phyloP scores from a whole-genome alignment of 2,888 invertebrate species.

The Eubasilissa splendida region DNA sequence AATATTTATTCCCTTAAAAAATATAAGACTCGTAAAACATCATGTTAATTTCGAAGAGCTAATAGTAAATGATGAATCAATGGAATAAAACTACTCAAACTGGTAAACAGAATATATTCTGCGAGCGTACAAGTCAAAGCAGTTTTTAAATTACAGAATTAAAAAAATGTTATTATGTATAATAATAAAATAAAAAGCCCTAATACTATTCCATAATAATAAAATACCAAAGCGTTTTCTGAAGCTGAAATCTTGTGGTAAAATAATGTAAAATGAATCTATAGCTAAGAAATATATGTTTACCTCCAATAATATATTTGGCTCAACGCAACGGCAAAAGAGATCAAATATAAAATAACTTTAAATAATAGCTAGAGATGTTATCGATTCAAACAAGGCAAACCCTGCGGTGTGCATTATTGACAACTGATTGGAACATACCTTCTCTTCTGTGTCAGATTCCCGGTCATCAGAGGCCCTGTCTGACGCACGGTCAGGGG shows the following conservation, averaged over 20 bases:
- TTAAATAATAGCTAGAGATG: too few species aligned
- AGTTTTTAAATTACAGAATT: not conserved
- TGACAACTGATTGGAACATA: conserved; percentile 67
- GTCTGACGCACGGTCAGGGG: conserved; percentile 77
- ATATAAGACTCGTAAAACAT: not conserved
- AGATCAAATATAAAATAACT: too few species aligned
- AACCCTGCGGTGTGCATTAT: too few species aligned
- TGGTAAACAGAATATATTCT: not conserved
- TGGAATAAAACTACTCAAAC: not conserved
- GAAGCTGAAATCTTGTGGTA: conserved; percentile 7
- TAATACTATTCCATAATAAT: conserved; percentile 10
- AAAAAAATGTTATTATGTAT: not conserved
- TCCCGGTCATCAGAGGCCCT: conserved; percentile 88
- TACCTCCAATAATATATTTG: too few species aligned
- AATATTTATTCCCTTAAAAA: not conserved
- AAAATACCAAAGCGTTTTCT: conserved; percentile 7
- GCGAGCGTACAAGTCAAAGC: conserved; percentile 10
- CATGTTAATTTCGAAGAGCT: not conserved
- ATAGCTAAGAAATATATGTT: too few species aligned
- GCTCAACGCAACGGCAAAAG: too few species aligned
- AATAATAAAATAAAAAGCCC: conserved; percentile 23
- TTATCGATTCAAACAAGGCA: too few species aligned
- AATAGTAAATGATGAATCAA: not conserved
- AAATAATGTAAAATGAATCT: too few species aligned
- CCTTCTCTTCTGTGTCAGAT: conserved; percentile 93